Conservation (phyloP, 2,113 vertebrate species). For the Bagarius yarrelli region DNA sequence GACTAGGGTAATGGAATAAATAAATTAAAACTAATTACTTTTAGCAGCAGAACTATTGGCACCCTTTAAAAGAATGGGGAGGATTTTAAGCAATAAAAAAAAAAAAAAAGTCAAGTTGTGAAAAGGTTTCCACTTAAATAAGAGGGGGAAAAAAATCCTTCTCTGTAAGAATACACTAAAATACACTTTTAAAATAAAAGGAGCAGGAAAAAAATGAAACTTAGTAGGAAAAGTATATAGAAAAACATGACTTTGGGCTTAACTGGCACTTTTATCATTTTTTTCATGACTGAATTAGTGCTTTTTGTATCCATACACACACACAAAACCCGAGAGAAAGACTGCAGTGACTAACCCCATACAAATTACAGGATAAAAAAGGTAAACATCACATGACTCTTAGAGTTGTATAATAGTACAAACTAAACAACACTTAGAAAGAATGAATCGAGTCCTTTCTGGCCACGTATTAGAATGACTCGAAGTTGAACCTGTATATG, state of each 20-base stretch:
- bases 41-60: not conserved
- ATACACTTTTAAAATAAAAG: not conserved
- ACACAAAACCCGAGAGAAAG: not conserved
- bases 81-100: not conserved
- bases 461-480: no score
- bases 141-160: not conserved
- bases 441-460: no score
- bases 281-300: not conserved
- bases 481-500: no score
- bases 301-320: no score
- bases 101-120: no score
- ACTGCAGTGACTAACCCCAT: no score
- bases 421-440: no score
- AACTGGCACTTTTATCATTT: not conserved
- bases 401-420: no score
- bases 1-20: not conserved
- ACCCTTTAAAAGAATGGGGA: not conserved
- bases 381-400: no score
- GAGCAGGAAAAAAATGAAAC: not conserved
- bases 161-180: not conserved
- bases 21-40: not conserved
- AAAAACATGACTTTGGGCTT: not conserved
- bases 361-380: no score
- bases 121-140: conserved; percentile 1
- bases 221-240: not conserved